A percentile compares a stretch with the other conserved stretches of the same genome.
Conservation (phyloP, 2,888 invertebrate genomes). For the Folsomia manolachei region DNA sequence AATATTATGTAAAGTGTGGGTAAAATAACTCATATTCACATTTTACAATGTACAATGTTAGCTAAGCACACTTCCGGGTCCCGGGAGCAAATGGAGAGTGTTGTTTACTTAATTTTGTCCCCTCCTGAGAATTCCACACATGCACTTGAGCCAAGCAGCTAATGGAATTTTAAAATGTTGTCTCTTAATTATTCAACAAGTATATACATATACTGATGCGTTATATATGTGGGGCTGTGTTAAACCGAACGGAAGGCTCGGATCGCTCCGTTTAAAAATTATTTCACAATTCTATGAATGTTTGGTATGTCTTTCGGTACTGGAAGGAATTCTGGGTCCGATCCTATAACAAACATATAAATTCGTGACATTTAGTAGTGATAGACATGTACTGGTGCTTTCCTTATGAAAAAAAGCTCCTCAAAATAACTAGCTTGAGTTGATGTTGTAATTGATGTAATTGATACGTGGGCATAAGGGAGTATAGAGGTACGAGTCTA, state of each 20-base stretch:
- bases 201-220: too few species aligned
- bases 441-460: not conserved
- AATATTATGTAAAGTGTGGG: not conserved
- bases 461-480: not conserved
- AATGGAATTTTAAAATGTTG: constrained; percentile 8
- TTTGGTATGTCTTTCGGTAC: not conserved
- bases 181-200: not conserved
- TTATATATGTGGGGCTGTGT: too few species aligned
- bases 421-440: too few species aligned
- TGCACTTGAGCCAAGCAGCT: not conserved
- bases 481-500: too few species aligned
- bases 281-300: not conserved
- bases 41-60: not conserved
- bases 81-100: not conserved
- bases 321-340: not conserved
- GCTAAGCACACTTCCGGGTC: not conserved
- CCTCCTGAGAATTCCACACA: not conserved
- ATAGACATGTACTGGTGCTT: not conserved
- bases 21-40: not conserved
- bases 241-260: not conserved
- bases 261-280: not conserved
- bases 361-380: not conserved
- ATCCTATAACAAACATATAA: not conserved
- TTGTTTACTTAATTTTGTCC: not conserved
- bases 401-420: not conserved